These are phyloP conservation scores for Apotomis turbidana DNA, from an alignment of 2,888 invertebrate genomes.

Conservation along the genomic window DNA sequence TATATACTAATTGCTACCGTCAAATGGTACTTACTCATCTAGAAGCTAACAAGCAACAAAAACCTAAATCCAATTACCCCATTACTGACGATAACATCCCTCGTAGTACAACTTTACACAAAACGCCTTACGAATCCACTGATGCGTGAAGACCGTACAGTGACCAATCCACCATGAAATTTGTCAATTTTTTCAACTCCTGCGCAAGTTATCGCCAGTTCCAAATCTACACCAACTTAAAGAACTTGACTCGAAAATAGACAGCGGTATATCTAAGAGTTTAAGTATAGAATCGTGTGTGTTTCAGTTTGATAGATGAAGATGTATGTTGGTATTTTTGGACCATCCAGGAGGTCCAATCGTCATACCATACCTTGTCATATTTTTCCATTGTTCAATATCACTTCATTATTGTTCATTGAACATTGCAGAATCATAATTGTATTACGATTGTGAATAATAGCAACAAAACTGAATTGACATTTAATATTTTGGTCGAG, in stretches of 20 bases:
- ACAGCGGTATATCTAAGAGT: not conserved
- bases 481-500: constrained; percentile 53
- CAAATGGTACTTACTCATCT: not conserved
- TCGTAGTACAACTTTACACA: too few relatives aligned
- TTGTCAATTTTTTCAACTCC: constrained; percentile 50
- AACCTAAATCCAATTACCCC: constrained; percentile 5
- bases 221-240: constrained; percentile 32
- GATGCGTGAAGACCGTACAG: constrained; percentile 56
- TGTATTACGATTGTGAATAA: constrained; percentile 68
- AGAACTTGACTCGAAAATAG: not conserved
- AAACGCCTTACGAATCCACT: constrained; percentile 30
- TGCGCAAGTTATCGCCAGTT: constrained; percentile 60
- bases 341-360: constrained; percentile 67
- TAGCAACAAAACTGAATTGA: constrained; percentile 61
- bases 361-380: constrained; percentile 73
- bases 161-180: constrained; percentile 62
- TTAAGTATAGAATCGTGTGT: not conserved
- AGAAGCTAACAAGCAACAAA: constrained; percentile 2
- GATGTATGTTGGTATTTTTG: constrained; percentile 21
- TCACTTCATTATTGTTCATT: constrained; percentile 65
- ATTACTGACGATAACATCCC: too few relatives aligned
- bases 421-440: constrained; percentile 66
- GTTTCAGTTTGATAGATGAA: not conserved
- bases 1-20: not conserved
- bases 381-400: constrained; percentile 58